Conservation (phyloP, 2,797 vertebrate genomes). For the Coracias cyanogaster region DNA sequence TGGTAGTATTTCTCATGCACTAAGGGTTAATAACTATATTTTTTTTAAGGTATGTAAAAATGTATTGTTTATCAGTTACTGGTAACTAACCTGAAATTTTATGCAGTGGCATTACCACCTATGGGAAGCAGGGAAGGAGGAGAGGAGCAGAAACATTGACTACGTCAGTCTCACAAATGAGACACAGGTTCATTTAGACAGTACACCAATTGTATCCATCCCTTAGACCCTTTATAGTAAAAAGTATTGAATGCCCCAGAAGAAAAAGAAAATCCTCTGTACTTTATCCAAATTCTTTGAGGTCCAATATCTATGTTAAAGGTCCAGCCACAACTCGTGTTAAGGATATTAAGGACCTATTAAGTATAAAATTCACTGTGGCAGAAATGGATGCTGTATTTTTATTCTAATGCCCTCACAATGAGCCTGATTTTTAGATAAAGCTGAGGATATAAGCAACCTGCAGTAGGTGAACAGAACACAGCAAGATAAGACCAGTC, state of each 20-base stretch:
- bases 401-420: background rate
- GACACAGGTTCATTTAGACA: background rate
- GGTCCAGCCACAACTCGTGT: background rate
- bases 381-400: background rate
- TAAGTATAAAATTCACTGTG: background rate
- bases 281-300: background rate
- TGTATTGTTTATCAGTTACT: background rate
- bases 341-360: background rate
- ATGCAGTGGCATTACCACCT: background rate
- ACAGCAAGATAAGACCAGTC: background rate
- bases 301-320: background rate
- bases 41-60: background rate
- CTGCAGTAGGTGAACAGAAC: background rate
- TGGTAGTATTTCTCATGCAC: background rate
- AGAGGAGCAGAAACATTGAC: background rate
- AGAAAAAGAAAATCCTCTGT: background rate
- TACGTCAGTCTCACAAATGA: background rate
- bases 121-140: background rate
- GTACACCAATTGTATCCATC: background rate
- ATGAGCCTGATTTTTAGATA: background rate
- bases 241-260: background rate
- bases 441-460: background rate
- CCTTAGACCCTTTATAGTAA: background rate
- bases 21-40: background rate
- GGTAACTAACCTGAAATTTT: background rate